Conservation (phyloP, 2,113 vertebrate species). For the Platichthys stellatus region DNA sequence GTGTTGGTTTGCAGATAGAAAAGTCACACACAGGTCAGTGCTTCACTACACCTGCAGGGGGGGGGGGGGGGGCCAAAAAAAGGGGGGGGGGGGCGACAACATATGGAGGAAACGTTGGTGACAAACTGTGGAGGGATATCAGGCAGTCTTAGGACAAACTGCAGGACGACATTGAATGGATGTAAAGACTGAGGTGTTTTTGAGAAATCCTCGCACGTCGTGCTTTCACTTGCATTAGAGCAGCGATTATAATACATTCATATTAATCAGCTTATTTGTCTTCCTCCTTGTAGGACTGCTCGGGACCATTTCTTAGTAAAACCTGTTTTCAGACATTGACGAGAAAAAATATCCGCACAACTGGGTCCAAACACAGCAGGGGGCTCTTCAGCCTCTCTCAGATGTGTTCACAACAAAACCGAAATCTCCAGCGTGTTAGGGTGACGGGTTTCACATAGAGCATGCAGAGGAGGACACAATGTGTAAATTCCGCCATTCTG, state of each 20-base stretch:
- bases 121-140: constrained; percentile 8
- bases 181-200: not conserved
- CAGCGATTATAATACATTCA: not conserved
- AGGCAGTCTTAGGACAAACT: not conserved
- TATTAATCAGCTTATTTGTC: constrained; percentile 26
- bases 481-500: too few species aligned
- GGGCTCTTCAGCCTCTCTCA: too few species aligned
- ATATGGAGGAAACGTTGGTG: not conserved
- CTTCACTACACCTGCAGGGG: constrained; percentile 10
- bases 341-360: too few species aligned
- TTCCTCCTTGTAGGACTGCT: not conserved
- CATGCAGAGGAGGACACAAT: too few species aligned
- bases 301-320: not conserved
- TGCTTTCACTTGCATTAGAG: not conserved
- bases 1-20: constrained; percentile 38
- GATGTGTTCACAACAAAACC: too few species aligned
- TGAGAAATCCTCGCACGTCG: not conserved
- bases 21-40: constrained; percentile 43
- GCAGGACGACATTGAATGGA: not conserved
- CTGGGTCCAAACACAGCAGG: too few species aligned
- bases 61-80: too few species aligned
- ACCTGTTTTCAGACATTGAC: not conserved
- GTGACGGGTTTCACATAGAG: too few species aligned
- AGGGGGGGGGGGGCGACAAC: too few species aligned
- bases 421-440: too few species aligned